These are phyloP conservation scores for Octopus bimaculoides DNA, from an alignment of 1,140 invertebrate species.

Conservation along the genomic window DNA sequence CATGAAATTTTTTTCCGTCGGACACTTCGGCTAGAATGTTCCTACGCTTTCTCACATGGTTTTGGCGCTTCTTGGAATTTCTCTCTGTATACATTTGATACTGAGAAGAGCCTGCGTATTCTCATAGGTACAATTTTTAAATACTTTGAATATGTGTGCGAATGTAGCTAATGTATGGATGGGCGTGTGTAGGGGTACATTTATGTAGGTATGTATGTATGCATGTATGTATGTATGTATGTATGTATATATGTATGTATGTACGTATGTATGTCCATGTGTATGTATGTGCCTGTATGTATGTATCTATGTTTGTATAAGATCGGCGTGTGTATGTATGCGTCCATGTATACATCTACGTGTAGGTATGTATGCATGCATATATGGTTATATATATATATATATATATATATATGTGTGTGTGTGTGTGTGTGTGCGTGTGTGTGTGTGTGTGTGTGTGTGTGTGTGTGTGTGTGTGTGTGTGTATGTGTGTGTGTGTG, in stretches of 20 bases:
- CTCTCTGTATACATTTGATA: too few species aligned
- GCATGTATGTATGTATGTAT: background rate
- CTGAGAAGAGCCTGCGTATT: too few species aligned
- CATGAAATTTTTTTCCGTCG: too few species aligned
- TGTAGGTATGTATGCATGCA: slow-evolving; percentile 18
- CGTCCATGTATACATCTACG: slow-evolving; percentile 11
- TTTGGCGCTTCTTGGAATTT: too few species aligned
- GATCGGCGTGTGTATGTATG: slow-evolving; percentile 14
- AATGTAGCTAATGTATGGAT: background rate
- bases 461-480: slow-evolving; percentile 25
- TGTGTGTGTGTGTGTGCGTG: slow-evolving; percentile 18
- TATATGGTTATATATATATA: slow-evolving; percentile 20
- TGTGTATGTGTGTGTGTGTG: slow-evolving; percentile 13
- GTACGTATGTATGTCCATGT: slow-evolving; percentile 5
- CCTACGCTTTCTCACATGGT: too few species aligned
- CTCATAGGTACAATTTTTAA: too few species aligned
- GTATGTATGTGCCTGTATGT: slow-evolving; percentile 7
- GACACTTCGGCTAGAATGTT: too few species aligned
- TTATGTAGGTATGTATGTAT: background rate
- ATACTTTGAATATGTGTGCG: too few species aligned
- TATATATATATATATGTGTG: slow-evolving; percentile 21
- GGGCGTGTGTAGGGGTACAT: background rate
- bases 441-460: slow-evolving; percentile 24
- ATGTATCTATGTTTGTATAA: too few species aligned
- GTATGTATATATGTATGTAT: slow-evolving; percentile 2